A percentile compares a stretch with the other conserved stretches of the same genome.
Evolutionary conservation across 2,113 vertebrate species (phyloP).

Genomic region (Sapayoa aenigma): DNA sequence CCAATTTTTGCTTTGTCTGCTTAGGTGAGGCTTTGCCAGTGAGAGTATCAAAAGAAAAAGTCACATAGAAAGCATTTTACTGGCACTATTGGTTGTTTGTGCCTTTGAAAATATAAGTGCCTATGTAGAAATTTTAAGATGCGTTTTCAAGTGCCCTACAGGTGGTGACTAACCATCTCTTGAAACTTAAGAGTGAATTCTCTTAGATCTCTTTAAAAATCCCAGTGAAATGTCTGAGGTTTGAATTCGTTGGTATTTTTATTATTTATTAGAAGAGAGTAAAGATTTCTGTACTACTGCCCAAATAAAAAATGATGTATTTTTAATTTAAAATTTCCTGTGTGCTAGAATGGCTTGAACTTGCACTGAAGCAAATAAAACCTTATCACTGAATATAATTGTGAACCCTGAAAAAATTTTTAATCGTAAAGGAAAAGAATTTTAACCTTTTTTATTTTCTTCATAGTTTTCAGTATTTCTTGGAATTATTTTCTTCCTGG

Average conservation of each 20-base stretch:
- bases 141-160: neutral
- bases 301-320: neutral
- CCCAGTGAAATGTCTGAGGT: neutral
- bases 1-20: conserved; percentile 58
- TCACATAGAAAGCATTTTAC: neutral
- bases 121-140: neutral
- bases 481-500: conserved; percentile 99
- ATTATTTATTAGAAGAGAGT: conserved; percentile 29
- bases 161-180: neutral
- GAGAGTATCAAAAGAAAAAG: neutral
- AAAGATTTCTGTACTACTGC: neutral
- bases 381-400: neutral
- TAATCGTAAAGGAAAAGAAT: neutral
- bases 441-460: conserved; percentile 1
- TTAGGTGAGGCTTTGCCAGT: neutral
- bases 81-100: neutral
- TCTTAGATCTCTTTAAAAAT: neutral
- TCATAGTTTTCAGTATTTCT: conserved; percentile 95
- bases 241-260: neutral
- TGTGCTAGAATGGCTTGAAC: neutral
- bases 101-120: neutral
- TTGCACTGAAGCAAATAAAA: neutral
- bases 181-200: neutral
- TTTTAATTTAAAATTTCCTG: neutral
- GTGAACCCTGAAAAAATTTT: neutral